Evolutionary conservation across 2,888 invertebrate genomes (phyloP), one percentile per base, ranked within the genome.

Genomic region (Bimastos eiseni): DNA sequence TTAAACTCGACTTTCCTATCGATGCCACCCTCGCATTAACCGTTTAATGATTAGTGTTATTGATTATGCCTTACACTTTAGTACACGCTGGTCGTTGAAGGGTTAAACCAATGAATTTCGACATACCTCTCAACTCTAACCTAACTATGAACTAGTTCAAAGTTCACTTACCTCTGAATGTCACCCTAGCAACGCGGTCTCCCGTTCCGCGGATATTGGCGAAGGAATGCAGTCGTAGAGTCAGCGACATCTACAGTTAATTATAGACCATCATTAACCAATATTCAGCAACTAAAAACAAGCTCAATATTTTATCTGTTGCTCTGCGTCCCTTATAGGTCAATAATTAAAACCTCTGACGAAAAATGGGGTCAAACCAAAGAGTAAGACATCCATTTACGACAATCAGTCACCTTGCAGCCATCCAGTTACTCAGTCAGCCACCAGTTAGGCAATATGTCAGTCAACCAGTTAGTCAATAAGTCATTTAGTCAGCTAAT

Each of bases 81-180:
- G 97, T 93, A 94, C 93, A 33, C 94, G 94, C 91, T 94, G n/a
- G 15, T 41, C 41, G 8, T 41, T 41, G 15, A 95, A 41, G 94
- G 94, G 90, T 94, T n/a, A 11, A n/a, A 17, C 70, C 30, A n/a
- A n/a, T 70, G 30, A 70, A 70, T n/a, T 11, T 1, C n/a, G 36
- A 91, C 92, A 96, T 96, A 97, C 97, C 97, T 96, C 70, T 70
- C 0, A 70, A n/a, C 70, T 8, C 6, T 17, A 70, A 3, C 70
- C n/a, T 70, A 70, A n/a, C 13, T n/a, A n/a, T 6, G n/a, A 70
- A 17, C 70, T n/a, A 70, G n/a, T n/a, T n/a, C 70, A 70, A n/a
- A 8, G 8, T 0, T 70, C 5, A 91, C 92, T 96, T 96, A 97
- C 97, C 97, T 96, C 97, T 96, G 94, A 97, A 97, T 93, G 94